Evolutionary conservation across 2,113 vertebrate genomes (phyloP), one percentile per base, ranked within the genome.

Genomic region (Pyrgilauda ruficollis): DNA sequence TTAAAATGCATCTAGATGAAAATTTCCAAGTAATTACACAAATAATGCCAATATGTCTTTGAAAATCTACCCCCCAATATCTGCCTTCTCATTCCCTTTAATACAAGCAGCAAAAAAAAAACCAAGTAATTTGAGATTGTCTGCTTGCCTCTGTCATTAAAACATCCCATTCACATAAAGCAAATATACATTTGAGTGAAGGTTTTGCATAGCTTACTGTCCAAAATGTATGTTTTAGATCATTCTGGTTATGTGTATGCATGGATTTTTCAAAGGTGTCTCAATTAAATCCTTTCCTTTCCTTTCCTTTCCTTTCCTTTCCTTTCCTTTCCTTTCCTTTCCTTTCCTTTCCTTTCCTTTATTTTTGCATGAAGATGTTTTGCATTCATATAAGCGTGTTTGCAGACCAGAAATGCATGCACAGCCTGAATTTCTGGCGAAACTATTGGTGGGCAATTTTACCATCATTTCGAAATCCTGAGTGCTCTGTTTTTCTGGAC

Each of bases 401-500:
- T 89, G 52, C 81, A 91, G 85, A 91, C 74, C 89, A 94, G 53
- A 75, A 94, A 44, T 3, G 2, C 14, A 9, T 69, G 93, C n/a
- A 61, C 35, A 64, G 31, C 27, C 72, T 83, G 82, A 88, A 83
- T 94, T 94, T 90, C 75, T 94, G 74, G 44, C 61, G 67, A 69
- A 95, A 95, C 27, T 39, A 84, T 66, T 55, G 33, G 16, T 53
- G 17, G 56, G 37, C 18, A 58, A n/a, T 94, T 96, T 97, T 92
- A 62, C 81, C 87, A 69, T 55, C 37, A 91, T 53, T 49, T 44
- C 8, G 73, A 93, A 88, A 90, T 35, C 56, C 21, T 14, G 30
- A 53, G 26, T 64, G 69, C 47, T 89, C 80, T 84, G 79, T 44
- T 67, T 80, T 64, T 69, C 15, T 23, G 18, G 35, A 43, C 8